Evolutionary conservation across 2,888 invertebrate genomes (phyloP).

Genomic region (Agrotis puta): DNA sequence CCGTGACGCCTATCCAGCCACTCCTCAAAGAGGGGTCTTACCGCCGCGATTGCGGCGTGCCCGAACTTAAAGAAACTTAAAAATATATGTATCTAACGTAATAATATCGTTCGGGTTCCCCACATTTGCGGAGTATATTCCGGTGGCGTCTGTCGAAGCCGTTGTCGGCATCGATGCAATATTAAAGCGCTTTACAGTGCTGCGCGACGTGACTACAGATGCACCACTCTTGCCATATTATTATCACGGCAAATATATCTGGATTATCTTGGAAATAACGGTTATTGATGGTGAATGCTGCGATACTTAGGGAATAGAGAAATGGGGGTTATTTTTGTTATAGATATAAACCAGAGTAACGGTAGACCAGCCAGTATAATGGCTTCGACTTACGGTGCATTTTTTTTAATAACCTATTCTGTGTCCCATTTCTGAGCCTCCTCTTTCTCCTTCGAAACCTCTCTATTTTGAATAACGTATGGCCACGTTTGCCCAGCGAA

Average conservation of each 20-base stretch:
- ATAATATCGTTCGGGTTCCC: constrained; percentile 34
- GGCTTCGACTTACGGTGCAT: neutral
- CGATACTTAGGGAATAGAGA: constrained; percentile 29
- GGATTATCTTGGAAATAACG: constrained; percentile 40
- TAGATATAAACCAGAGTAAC: constrained; percentile 9
- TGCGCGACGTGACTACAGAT: constrained; percentile 51
- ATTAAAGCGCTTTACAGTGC: constrained; percentile 61
- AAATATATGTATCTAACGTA: constrained; percentile 9
- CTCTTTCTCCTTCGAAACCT: too few relatives aligned
- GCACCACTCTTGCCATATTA: constrained; percentile 44
- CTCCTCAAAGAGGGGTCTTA: too few relatives aligned
- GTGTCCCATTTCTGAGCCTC: too few relatives aligned
- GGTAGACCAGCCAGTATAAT: too few relatives aligned
- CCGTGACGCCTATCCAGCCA: too few relatives aligned
- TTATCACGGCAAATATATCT: constrained; percentile 50
- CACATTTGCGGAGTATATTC: constrained; percentile 49
- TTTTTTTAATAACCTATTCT: too few relatives aligned
- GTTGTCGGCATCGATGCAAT: constrained; percentile 58
- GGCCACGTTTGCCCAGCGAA: too few relatives aligned
- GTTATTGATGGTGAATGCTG: constrained; percentile 47
- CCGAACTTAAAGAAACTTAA: neutral
- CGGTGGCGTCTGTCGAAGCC: constrained; percentile 49
- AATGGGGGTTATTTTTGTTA: constrained; percentile 22
- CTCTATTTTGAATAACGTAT: too few relatives aligned
- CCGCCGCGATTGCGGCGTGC: too few relatives aligned